phyloP scores from a whole-genome alignment of 1,140 invertebrate species.

The Lepidurus packardi region DNA sequence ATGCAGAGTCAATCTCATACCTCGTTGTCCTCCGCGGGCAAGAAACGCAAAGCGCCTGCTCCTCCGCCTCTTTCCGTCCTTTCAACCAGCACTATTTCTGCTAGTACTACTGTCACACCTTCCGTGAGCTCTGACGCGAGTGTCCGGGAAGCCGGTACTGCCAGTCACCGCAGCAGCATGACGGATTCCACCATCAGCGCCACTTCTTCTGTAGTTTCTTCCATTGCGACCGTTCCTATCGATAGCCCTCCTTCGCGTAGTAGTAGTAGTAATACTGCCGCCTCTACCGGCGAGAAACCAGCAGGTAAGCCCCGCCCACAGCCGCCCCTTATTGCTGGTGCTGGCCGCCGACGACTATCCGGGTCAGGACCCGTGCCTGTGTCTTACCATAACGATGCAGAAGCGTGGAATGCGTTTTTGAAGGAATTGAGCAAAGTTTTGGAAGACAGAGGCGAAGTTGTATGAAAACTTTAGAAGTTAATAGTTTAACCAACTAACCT shows the following conservation, averaged over 20 bases:
- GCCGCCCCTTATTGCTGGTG: slow-evolving; percentile 20
- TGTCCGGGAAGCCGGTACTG: slow-evolving; percentile 26
- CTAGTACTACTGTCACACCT: slow-evolving; percentile 26
- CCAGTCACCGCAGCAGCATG: slow-evolving; percentile 23
- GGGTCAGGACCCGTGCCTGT: not conserved
- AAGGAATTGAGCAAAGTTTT: slow-evolving; percentile 46
- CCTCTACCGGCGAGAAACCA: not conserved
- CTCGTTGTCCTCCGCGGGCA: slow-evolving; percentile 36
- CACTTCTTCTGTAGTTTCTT: slow-evolving; percentile 25
- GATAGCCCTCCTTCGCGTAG: slow-evolving; percentile 31
- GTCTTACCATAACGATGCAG: slow-evolving; percentile 19
- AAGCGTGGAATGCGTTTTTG: slow-evolving; percentile 42
- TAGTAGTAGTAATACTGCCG: slow-evolving; percentile 29
- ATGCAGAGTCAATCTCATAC: slow-evolving; percentile 36
- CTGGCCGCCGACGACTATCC: not conserved
- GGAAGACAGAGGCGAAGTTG: slow-evolving; percentile 44
- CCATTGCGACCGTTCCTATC: not conserved
- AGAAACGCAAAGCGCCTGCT: slow-evolving; percentile 40
- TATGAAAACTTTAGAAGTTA: slow-evolving; percentile 31
- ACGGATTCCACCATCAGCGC: not conserved
- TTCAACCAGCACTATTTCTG: slow-evolving; percentile 25
- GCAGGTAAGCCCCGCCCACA: slow-evolving; percentile 37
- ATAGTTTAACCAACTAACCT: slow-evolving; percentile 7
- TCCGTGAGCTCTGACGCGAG: not conserved
- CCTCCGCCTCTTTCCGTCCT: slow-evolving; percentile 36